Base-by-base conservation (phyloP, 2,797 vertebrate species). In the Dallia pectoralis region DNA sequence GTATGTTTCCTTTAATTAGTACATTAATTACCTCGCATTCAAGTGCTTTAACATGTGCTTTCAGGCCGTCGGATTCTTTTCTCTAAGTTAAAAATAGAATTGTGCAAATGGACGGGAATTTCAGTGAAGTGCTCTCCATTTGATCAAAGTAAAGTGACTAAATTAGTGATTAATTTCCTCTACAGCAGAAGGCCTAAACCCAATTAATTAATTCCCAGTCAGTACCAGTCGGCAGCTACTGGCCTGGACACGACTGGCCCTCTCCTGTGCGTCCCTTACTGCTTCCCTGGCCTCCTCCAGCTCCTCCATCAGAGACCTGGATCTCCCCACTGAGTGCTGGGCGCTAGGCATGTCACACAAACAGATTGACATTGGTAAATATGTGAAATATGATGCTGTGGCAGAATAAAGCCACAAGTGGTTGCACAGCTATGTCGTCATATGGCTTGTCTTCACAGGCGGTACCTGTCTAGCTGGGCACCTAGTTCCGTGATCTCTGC, bases 401-500 rank as follows among this genome's bases (percentile, higher is more conserved):
- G 4, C 25, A 25, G 11, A 59, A 25, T 14, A 25, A 3, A 59
- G 22, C 51, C n/a, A 59, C 25, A 18, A 12, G 14, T 12, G 22
- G 22, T 25, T 59, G n/a, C 18, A 25, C 14, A 44, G 11, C 9
- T 3, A 56, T 59, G 25, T 59, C 22, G 30, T 9, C 18, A 27
- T 40, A 67, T 9, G 14, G 27, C 16, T 33, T 36, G 32, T 32
- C 2, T 40, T 85, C 53, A 59, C 53, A 59, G 22, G 25, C 53
- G 25, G 53, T 74, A 93, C 93, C 92, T 93, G 73, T 81, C 71
- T 70, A 94, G 81, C 75, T 93, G 93, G 53, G 84, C 84, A 70
- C 80, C 85, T 69, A 94, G 87, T 78, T 93, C 91, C 1, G 87
- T 88, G 72, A 92, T 76, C 79, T 94, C 92, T 70, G 91, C 71